Evolutionary conservation across 2,113 vertebrate species (phyloP).

Genomic region (Anseranas semipalmata): DNA sequence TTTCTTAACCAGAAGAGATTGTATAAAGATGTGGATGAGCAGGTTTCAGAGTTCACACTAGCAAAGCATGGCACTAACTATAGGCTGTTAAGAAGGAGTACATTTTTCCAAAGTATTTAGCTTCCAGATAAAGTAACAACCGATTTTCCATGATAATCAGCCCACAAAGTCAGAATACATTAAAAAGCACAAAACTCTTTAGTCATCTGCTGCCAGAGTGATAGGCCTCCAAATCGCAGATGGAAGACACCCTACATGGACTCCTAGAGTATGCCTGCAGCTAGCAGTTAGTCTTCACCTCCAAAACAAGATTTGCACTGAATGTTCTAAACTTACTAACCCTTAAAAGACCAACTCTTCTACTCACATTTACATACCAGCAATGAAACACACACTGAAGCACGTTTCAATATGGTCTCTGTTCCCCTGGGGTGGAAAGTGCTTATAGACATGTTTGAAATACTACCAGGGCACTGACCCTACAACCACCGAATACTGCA

Average conservation of each 20-base stretch:
- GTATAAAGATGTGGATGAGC: background rate
- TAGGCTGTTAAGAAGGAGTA: background rate
- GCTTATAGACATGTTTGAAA: background rate
- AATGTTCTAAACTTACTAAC: fast-evolving
- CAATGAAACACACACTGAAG: background rate
- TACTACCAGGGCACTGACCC: fast-evolving
- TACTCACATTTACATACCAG: background rate
- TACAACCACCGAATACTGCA: fast-evolving
- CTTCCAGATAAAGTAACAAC: background rate
- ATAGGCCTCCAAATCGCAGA: background rate
- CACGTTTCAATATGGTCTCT: fast-evolving
- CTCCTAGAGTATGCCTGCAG: fast-evolving
- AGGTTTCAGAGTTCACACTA: background rate
- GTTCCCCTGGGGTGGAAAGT: background rate
- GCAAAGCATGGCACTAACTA: background rate
- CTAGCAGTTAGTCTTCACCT: too few relatives aligned
- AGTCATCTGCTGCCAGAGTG: background rate
- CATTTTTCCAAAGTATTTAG: background rate
- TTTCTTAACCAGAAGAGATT: background rate
- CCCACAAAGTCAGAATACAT: background rate
- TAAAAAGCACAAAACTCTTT: background rate
- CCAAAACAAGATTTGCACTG: background rate
- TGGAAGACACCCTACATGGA: fast-evolving
- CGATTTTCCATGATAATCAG: background rate
- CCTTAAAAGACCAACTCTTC: background rate